phyloP scores from a whole-genome alignment of 1,140 invertebrate genomes.

The Scaptomyza montana region DNA sequence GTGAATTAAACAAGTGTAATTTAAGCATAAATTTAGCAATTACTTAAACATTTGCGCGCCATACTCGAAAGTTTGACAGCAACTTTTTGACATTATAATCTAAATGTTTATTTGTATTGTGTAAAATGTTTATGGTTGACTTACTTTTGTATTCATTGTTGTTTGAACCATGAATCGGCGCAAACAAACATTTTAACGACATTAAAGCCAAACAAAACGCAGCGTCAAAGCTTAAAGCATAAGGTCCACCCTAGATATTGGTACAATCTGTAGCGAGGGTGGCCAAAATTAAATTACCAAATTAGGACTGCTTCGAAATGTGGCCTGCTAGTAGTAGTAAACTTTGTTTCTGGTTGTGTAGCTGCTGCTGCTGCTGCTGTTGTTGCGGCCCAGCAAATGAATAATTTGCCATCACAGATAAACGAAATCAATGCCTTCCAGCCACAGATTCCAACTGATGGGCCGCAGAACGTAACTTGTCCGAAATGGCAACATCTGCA shows the following conservation, averaged over 20 bases:
- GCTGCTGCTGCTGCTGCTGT: constrained; percentile 14
- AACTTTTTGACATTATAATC: constrained; percentile 24
- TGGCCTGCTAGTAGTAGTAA: constrained; percentile 6
- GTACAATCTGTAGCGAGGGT: too few relatives aligned
- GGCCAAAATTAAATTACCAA: constrained; percentile 42
- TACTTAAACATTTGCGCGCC: constrained; percentile 18
- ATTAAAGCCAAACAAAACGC: constrained; percentile 3
- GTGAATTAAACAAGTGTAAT: constrained; percentile 16
- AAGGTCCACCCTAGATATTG: not conserved
- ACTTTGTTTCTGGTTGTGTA: constrained; percentile 25
- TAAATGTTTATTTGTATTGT: constrained; percentile 19
- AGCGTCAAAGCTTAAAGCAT: not conserved
- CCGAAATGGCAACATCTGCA: constrained; percentile 42
- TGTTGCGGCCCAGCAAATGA: constrained; percentile 34
- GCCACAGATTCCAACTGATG: constrained; percentile 6
- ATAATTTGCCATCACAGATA: constrained; percentile 51
- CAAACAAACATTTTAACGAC: constrained; percentile 27
- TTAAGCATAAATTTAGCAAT: constrained; percentile 48
- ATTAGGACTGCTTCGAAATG: constrained; percentile 23
- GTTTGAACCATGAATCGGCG: constrained; percentile 17
- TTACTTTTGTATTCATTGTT: constrained; percentile 39
- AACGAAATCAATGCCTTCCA: constrained; percentile 41
- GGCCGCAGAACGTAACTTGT: constrained; percentile 32
- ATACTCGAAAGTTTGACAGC: constrained; percentile 30
- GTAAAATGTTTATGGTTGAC: constrained; percentile 47